A percentile compares a stretch with the other conserved stretches of the same genome.
phyloP scores from a whole-genome alignment of 92 coral and sea anemone genomes.

The Epizoanthus stellaris region DNA sequence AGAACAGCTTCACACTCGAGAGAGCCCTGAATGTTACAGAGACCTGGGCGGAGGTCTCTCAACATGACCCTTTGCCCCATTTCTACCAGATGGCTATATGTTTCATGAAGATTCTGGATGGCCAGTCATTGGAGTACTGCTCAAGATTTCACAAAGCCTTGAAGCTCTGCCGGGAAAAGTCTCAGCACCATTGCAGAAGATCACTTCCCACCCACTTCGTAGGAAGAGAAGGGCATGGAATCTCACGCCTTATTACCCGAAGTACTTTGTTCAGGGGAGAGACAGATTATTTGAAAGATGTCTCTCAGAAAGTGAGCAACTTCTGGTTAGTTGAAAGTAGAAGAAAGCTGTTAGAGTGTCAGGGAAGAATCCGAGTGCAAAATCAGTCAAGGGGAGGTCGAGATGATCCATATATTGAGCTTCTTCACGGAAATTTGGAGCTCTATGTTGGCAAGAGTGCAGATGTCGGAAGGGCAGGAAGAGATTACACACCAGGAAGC shows the following conservation, averaged over 20 bases:
- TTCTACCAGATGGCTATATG: slow-evolving; percentile 72
- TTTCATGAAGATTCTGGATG: slow-evolving; percentile 71
- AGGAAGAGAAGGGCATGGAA: slow-evolving; percentile 69
- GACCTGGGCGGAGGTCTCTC: slow-evolving; percentile 54
- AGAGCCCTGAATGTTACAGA: slow-evolving; percentile 61
- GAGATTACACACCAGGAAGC: slow-evolving; percentile 63
- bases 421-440: slow-evolving; percentile 28
- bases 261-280: slow-evolving; percentile 59
- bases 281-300: slow-evolving; percentile 50
- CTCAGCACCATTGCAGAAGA: slow-evolving; percentile 70
- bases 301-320: slow-evolving; percentile 37
- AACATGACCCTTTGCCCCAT: slow-evolving; percentile 60
- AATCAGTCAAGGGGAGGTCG: slow-evolving; percentile 28
- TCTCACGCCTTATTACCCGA: slow-evolving; percentile 70
- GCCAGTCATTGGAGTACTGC: slow-evolving; percentile 42
- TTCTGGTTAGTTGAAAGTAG: slow-evolving; percentile 37
- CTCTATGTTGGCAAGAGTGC: slow-evolving; percentile 47
- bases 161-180: slow-evolving; percentile 56
- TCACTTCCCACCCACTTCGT: slow-evolving; percentile 60
- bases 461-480: slow-evolving; percentile 71
- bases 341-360: slow-evolving; percentile 74
- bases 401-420: slow-evolving; percentile 29
- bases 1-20: slow-evolving; percentile 62
- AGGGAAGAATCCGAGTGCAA: slow-evolving; percentile 65
- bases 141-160: slow-evolving; percentile 48